phyloP scores from a whole-genome alignment of 2,888 invertebrate species.

The Leptopilina drosophilae region DNA sequence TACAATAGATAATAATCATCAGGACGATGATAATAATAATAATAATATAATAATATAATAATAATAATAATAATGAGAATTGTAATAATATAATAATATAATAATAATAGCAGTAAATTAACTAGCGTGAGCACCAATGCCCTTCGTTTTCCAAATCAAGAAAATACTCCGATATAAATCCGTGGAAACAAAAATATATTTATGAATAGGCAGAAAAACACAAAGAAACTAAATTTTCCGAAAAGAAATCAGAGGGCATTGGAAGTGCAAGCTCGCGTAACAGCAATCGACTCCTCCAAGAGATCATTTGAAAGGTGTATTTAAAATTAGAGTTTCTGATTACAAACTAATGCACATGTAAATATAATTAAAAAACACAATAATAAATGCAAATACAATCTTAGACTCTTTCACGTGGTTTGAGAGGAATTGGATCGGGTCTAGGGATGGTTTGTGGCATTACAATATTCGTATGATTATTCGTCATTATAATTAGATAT shows the following conservation, averaged over 20 bases:
- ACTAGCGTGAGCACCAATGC: slow-evolving; percentile 64
- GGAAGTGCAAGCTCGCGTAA: slow-evolving; percentile 61
- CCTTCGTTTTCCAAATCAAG: slow-evolving; percentile 57
- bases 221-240: slow-evolving; percentile 37
- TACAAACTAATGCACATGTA: slow-evolving; percentile 63
- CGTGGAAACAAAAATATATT: slow-evolving; percentile 15
- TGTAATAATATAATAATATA: slow-evolving; percentile 53
- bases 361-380: slow-evolving; percentile 56
- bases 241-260: slow-evolving; percentile 57
- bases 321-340: slow-evolving; percentile 62
- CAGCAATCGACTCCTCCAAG: slow-evolving; percentile 68
- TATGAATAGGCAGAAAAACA: slow-evolving; percentile 43
- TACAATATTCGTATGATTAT: slow-evolving; percentile 75
- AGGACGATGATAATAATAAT: slow-evolving; percentile 55
- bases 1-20: slow-evolving; percentile 54
- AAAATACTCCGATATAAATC: neutral
- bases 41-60: slow-evolving; percentile 55
- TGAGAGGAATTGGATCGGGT: slow-evolving; percentile 52
- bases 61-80: slow-evolving; percentile 57
- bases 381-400: slow-evolving; percentile 53
- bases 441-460: slow-evolving; percentile 60
- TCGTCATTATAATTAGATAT: slow-evolving; percentile 74
- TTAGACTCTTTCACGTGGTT: slow-evolving; percentile 51
- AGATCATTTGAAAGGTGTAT: slow-evolving; percentile 75
- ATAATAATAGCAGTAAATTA: slow-evolving; percentile 57